Evolutionary conservation across 2,113 vertebrate genomes (phyloP), one percentile per base, ranked within the genome.

Genomic region (Plectropomus leopardus): DNA sequence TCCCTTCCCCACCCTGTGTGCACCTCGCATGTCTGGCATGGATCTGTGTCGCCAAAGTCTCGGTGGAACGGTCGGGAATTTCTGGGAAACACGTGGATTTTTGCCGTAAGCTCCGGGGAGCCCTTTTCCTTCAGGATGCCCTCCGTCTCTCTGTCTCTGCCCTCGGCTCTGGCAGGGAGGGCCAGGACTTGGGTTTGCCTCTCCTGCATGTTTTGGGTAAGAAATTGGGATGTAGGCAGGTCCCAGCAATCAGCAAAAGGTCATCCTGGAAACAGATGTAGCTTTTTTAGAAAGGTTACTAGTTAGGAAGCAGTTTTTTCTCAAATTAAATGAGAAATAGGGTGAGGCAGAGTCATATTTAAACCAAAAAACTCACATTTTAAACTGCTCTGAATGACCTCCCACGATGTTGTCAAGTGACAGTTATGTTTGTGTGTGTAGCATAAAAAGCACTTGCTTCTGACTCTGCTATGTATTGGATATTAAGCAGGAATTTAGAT

Each of bases 191-290:
- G 96, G 96, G 95, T 97, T 73, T 97, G 96, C 86, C 94, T 97
- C 73, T 96, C 96, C 90, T 97, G 96, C 90, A 95, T 97, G 96
- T 96, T 97, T 68, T 97, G 96, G 96, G 96, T 97, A 96, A 93
- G 93, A 71, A 24, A 50, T 19, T 21, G 5, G 40, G 72, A 40
- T 26, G 36, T 13, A 1, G 4, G 21, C 21, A 4, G 42, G 15
- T 14, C 9, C 11, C 32, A 16, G 59, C 6, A 0, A 5, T 26
- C 9, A 26, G 54, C 14, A 13, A 24, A 51, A 51, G 54, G 16
- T 51, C 13, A 17, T n/a, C 26, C 30, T 11, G 5, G 34, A 16
- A 16, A 63, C 34, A 40, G 26, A 14, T 59, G 4, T 23, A 13
- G 14, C 6, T 26, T 60, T n/a, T 45, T 23, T 6, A 58, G n/a